Percentiles rank a stretch among this genome's conserved stretches.
Evolutionary conservation across 2,888 invertebrate species (phyloP).

Genomic region (Aporophyla nigra): DNA sequence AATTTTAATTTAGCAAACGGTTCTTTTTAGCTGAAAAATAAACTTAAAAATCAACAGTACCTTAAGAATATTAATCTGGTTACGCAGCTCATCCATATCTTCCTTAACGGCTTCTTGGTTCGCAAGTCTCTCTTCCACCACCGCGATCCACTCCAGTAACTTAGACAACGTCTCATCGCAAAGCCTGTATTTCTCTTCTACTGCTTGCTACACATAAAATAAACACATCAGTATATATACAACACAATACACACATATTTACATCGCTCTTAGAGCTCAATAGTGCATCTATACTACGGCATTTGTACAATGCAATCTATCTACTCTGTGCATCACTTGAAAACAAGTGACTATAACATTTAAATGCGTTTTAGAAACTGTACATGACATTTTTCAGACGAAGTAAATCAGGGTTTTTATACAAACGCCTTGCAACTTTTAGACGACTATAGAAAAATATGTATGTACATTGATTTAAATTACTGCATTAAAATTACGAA

Average conservation of each 20-base stretch:
- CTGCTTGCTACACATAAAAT: conserved; percentile 94
- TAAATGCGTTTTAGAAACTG: conserved; percentile 42
- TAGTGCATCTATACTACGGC: conserved; percentile 71
- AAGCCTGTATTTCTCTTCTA: conserved; percentile 97
- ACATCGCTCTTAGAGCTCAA: conserved; percentile 64
- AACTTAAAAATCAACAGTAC: conserved; percentile 80
- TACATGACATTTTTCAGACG: conserved; percentile 58
- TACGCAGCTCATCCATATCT: conserved; percentile 95
- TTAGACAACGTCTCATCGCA: conserved; percentile 97
- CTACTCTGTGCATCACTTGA: conserved; percentile 73
- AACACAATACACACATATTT: conserved; percentile 26
- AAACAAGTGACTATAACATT: conserved; percentile 44
- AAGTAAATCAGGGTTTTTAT: conserved; percentile 29
- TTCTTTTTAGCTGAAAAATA: no score
- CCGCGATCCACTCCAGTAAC: conserved; percentile 96
- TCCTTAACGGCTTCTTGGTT: conserved; percentile 97
- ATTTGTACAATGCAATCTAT: conserved; percentile 72
- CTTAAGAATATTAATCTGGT: conserved; percentile 97
- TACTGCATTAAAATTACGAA: conserved; percentile 19
- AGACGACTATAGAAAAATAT: background rate
- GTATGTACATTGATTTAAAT: background rate
- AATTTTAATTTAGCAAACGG: no score
- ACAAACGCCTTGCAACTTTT: conserved; percentile 56
- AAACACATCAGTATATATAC: conserved; percentile 49
- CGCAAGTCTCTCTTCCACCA: conserved; percentile 95